Percentiles rank a stretch among this genome's conserved stretches.
Evolutionary conservation across 2,797 vertebrate species (phyloP).

Genomic region (Trachops cirrhosus): DNA sequence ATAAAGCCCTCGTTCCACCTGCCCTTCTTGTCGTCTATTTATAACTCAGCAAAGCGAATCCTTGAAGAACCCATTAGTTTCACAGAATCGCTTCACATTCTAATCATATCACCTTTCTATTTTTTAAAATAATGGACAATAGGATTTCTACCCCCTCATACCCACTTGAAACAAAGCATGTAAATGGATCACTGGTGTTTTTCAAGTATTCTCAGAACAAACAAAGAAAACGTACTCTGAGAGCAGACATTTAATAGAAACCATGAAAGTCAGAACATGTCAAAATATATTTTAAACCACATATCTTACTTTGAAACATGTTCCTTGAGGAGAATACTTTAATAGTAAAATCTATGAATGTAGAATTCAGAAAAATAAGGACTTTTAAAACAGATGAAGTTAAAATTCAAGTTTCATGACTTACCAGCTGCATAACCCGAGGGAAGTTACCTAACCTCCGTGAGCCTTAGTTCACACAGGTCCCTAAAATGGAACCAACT

Average conservation of each 20-base stretch:
- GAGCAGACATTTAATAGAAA: background rate
- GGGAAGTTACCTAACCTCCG: background rate
- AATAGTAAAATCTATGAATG: background rate
- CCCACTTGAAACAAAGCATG: background rate
- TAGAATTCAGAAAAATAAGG: background rate
- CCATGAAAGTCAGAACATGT: background rate
- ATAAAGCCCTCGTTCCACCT: background rate
- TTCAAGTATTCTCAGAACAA: background rate
- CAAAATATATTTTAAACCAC: background rate
- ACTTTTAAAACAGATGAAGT: background rate
- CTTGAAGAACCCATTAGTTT: background rate
- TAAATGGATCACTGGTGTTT: background rate
- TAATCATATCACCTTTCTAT: background rate
- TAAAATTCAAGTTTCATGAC: conserved; percentile 5
- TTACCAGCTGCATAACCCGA: background rate
- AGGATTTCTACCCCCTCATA: background rate
- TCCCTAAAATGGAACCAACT: background rate
- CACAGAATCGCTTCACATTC: background rate
- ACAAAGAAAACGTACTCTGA: background rate
- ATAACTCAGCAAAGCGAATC: background rate
- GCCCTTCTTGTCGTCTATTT: background rate
- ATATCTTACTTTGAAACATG: background rate
- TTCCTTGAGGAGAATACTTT: background rate
- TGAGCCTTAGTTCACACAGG: background rate
- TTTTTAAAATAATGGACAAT: background rate